Conservation (phyloP, 2,113 vertebrate genomes). For the Mungos mungo region DNA sequence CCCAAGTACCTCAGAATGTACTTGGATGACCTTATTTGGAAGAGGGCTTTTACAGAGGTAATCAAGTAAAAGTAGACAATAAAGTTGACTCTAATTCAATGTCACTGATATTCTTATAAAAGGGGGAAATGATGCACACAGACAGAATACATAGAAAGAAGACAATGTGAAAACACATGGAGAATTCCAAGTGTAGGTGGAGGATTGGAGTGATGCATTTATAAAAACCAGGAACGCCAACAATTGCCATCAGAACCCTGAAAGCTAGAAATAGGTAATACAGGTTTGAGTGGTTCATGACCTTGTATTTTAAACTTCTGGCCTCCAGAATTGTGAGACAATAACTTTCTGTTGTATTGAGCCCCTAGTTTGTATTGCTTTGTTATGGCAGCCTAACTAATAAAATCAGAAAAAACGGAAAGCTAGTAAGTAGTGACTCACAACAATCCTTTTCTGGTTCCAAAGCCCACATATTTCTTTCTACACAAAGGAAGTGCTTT, state of each 20-base stretch:
- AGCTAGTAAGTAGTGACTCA: background rate
- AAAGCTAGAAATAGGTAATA: background rate
- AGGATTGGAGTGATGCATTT: background rate
- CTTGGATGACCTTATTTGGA: background rate
- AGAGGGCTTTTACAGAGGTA: background rate
- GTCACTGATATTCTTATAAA: background rate
- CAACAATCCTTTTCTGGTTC: background rate
- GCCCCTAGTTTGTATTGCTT: background rate
- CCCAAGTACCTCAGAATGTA: background rate
- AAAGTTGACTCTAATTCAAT: background rate
- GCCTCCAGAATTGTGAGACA: background rate
- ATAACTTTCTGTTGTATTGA: background rate
- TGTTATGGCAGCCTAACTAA: background rate
- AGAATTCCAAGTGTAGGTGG: background rate
- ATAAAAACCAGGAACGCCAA: background rate
- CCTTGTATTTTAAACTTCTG: background rate
- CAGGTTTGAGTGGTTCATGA: background rate
- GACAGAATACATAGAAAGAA: background rate
- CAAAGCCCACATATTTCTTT: background rate
- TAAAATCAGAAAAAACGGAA: background rate
- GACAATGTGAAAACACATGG: background rate
- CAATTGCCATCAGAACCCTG: background rate
- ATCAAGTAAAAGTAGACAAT: background rate
- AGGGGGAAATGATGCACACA: background rate
- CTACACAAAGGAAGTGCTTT: constrained; percentile 24